These are phyloP conservation scores for Nematopogon swammerdamellus DNA, from an alignment of 2,888 invertebrate genomes.

Conservation along the genomic window DNA sequence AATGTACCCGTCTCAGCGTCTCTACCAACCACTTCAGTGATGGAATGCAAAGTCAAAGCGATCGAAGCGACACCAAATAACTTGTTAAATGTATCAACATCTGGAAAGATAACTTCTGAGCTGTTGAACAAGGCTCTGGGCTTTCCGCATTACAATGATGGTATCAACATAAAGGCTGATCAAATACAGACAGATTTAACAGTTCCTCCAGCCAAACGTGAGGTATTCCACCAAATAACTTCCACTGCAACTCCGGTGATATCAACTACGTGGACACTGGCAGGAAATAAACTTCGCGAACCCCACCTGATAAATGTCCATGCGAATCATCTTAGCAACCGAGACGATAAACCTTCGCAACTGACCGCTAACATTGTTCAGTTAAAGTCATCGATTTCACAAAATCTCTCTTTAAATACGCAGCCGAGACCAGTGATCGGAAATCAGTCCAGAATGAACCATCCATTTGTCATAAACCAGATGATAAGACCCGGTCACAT, in stretches of 20 bases:
- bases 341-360: conserved; percentile 34
- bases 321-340: conserved; percentile 20
- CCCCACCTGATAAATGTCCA: conserved; percentile 35
- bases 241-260: conserved; percentile 52
- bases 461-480: conserved; percentile 44
- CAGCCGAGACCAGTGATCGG: conserved; percentile 29
- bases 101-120: conserved; percentile 8
- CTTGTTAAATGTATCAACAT: conserved; percentile 25
- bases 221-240: conserved; percentile 29
- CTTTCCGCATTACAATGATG: not conserved
- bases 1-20: conserved; percentile 33
- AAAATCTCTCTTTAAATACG: conserved; percentile 24
- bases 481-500: conserved; percentile 33
- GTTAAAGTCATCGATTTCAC: conserved; percentile 31
- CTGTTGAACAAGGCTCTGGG: not conserved
- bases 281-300: conserved; percentile 43
- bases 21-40: conserved; percentile 16
- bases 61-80: conserved; percentile 21
- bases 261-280: conserved; percentile 53
- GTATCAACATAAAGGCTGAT: conserved; percentile 7
- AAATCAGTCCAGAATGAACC: conserved; percentile 26
- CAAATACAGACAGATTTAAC: conserved; percentile 17
- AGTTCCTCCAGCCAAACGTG: conserved; percentile 31
- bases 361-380: conserved; percentile 42
- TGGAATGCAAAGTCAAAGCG: conserved; percentile 38